Conservation (phyloP, 30 jellyfish, hydroid and myxozoan genomes). For the Rhopilema esculentum region DNA sequence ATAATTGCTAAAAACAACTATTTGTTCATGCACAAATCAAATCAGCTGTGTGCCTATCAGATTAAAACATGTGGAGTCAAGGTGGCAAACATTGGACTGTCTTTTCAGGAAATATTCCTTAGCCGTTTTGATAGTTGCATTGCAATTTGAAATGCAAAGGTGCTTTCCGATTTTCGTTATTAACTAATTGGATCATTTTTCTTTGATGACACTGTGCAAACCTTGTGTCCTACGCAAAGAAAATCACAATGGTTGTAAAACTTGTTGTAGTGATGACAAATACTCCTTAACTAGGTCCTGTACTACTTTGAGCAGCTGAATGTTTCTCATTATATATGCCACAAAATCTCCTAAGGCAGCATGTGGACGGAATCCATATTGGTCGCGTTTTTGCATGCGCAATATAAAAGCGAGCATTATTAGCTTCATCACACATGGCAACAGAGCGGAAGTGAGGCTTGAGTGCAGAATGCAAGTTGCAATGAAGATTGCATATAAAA, state of each 20-base stretch:
- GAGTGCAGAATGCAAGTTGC: background rate
- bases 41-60: background rate
- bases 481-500: background rate
- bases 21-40: background rate
- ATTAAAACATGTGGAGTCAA: background rate
- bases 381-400: background rate
- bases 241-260: background rate
- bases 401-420: background rate
- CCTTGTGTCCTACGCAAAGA: background rate
- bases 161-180: background rate
- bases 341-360: background rate
- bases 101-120: background rate
- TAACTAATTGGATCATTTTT: too few relatives aligned
- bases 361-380: background rate
- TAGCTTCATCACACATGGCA: conserved; percentile 4
- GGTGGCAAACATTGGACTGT: background rate
- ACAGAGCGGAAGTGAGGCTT: conserved; percentile 17
- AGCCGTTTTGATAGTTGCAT: background rate
- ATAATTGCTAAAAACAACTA: background rate
- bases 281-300: background rate
- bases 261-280: background rate
- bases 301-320: background rate
- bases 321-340: background rate
- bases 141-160: background rate
- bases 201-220: too few relatives aligned